Evolutionary conservation across 2,797 vertebrate species (phyloP).

Genomic region (Artibeus lituratus): DNA sequence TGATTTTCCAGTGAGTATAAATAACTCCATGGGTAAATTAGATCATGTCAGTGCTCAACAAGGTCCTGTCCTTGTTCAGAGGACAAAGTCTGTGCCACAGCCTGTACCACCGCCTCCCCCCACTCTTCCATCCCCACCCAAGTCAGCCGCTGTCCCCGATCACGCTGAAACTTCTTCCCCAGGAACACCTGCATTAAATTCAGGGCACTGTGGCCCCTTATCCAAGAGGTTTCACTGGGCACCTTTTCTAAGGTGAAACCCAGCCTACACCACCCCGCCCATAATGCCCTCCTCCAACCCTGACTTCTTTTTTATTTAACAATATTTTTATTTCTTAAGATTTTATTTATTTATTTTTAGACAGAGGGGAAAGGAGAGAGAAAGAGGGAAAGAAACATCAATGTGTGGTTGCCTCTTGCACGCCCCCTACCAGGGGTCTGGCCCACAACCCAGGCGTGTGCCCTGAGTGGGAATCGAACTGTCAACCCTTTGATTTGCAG

Average conservation of each 20-base stretch:
- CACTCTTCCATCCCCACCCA: background rate
- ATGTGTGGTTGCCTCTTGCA: too few species aligned
- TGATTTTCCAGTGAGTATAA: background rate
- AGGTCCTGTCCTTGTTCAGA: background rate
- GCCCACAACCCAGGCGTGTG: too few species aligned
- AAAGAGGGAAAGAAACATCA: too few species aligned
- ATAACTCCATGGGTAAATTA: background rate
- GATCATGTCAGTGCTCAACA: background rate
- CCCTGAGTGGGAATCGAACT: too few species aligned
- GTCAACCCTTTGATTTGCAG: too few species aligned
- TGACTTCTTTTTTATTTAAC: background rate
- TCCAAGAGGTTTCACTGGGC: background rate
- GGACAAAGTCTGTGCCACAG: background rate
- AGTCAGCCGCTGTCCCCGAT: background rate
- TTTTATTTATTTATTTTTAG: too few species aligned
- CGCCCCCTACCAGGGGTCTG: too few species aligned
- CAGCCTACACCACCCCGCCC: background rate
- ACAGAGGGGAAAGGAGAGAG: too few species aligned
- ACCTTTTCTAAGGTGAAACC: background rate
- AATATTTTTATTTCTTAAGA: too few species aligned
- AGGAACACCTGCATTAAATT: background rate
- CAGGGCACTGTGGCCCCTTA: background rate
- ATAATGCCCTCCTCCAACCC: too few species aligned
- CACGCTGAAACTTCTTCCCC: background rate
- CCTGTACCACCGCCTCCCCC: background rate